These are phyloP conservation scores for Dynastes grantii DNA, from an alignment of 2,888 invertebrate species.

Conservation along the genomic window DNA sequence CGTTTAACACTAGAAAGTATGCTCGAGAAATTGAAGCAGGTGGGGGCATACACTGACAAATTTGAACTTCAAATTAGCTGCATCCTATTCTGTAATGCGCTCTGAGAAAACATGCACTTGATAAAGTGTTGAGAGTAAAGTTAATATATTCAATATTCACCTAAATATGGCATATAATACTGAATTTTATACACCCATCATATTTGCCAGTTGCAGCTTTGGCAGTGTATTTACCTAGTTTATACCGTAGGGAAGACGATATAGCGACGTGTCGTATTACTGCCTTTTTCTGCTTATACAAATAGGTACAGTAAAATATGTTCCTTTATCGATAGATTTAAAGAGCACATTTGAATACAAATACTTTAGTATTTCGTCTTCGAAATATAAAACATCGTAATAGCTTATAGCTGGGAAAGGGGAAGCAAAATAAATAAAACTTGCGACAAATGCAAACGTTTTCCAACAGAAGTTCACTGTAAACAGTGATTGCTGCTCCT, in stretches of 20 bases:
- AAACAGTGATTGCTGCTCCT: constrained; percentile 56
- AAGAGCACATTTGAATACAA: constrained; percentile 55
- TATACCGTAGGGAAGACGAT: background rate
- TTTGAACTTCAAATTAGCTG: no score
- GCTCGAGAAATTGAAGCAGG: no score
- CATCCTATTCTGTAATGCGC: no score
- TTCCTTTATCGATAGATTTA: constrained; percentile 36
- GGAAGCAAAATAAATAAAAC: constrained; percentile 64
- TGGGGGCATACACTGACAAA: no score
- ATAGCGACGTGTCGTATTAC: background rate
- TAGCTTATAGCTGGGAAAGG: constrained; percentile 60
- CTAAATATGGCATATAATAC: no score
- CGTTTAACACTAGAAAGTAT: no score
- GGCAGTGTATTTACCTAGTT: no score
- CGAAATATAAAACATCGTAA: constrained; percentile 63
- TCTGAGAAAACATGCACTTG: no score
- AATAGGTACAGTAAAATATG: constrained; percentile 17
- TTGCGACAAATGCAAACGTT: constrained; percentile 65
- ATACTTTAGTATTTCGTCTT: constrained; percentile 58
- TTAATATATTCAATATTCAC: no score
- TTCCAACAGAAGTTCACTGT: constrained; percentile 61
- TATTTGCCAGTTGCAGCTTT: no score
- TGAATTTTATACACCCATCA: no score
- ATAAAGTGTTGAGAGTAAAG: no score
- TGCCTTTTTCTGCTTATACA: constrained; percentile 15